Percentiles rank a stretch among this genome's conserved stretches.
Evolutionary conservation across 2,888 invertebrate genomes (phyloP).

Genomic region (Campoplex nolae): DNA sequence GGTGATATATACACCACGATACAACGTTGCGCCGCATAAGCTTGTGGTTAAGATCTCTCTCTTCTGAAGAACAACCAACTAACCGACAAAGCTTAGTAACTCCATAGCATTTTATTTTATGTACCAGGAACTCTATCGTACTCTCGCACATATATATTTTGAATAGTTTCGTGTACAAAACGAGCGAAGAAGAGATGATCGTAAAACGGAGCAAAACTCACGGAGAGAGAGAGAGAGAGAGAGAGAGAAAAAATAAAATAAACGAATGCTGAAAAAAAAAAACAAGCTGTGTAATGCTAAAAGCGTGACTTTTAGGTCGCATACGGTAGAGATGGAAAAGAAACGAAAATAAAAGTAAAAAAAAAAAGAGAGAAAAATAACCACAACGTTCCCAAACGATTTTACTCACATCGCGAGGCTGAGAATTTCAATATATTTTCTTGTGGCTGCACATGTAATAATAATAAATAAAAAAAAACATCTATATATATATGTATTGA

Average conservation of each 20-base stretch:
- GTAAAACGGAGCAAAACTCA: constrained; percentile 50
- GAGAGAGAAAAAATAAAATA: too few relatives aligned
- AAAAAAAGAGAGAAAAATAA: not conserved
- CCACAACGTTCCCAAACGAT: not conserved
- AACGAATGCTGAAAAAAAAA: constrained; percentile 24
- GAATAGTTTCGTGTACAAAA: not conserved
- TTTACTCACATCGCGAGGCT: constrained; percentile 8
- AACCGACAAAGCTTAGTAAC: constrained; percentile 44
- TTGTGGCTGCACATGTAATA: not conserved
- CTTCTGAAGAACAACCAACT: constrained; percentile 7
- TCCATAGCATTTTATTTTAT: constrained; percentile 38
- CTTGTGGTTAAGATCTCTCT: constrained; percentile 11
- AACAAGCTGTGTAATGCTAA: constrained; percentile 9
- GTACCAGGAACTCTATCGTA: constrained; percentile 37
- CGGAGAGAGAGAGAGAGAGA: not conserved
- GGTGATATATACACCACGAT: not conserved
- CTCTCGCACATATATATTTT: not conserved
- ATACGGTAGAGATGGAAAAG: not conserved
- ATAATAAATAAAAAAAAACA: too few relatives aligned
- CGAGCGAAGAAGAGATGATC: constrained; percentile 45
- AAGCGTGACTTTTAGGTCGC: constrained; percentile 21
- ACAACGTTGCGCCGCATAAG: not conserved
- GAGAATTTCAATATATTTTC: constrained; percentile 18
- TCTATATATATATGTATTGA: too few relatives aligned
- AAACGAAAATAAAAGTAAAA: constrained; percentile 12